Evolutionary conservation across 2,888 invertebrate species (phyloP).

Genomic region (Sturmia bella): DNA sequence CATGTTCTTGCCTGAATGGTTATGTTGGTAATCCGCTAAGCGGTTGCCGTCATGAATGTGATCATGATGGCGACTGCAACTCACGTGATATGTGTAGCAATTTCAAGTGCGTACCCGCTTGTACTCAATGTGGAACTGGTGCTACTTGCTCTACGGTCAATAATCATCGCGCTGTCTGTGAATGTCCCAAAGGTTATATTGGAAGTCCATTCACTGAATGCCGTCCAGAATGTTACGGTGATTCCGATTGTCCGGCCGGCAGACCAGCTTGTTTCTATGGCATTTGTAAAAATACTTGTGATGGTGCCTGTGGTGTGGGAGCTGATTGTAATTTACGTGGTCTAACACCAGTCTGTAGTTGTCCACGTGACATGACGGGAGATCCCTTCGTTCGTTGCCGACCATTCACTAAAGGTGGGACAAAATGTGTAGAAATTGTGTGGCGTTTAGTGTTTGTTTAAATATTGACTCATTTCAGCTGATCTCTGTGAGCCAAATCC

Average conservation of each 20-base stretch:
- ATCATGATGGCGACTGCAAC: constrained; percentile 88
- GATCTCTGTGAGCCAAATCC: constrained; percentile 94
- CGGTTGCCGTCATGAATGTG: constrained; percentile 93
- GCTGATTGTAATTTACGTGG: constrained; percentile 90
- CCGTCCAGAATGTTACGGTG: constrained; percentile 90
- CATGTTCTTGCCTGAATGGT: constrained; percentile 90
- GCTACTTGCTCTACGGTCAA: constrained; percentile 89
- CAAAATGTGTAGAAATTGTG: too few relatives aligned
- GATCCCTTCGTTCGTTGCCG: constrained; percentile 92
- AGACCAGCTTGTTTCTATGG: constrained; percentile 91
- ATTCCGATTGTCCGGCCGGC: constrained; percentile 89
- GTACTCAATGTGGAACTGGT: constrained; percentile 89
- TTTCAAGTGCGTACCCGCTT: constrained; percentile 90
- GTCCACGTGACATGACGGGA: constrained; percentile 93
- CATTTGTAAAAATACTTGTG: constrained; percentile 92
- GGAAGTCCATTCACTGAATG: constrained; percentile 90
- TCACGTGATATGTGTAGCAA: constrained; percentile 87
- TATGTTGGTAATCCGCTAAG: constrained; percentile 88
- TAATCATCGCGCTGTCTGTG: constrained; percentile 89
- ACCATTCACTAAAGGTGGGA: constrained; percentile 88
- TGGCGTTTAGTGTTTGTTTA: too few relatives aligned
- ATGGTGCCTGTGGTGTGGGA: constrained; percentile 89
- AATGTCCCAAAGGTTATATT: constrained; percentile 90
- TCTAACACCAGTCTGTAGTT: constrained; percentile 92
- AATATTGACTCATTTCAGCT: constrained; percentile 81